Evolutionary conservation across 2,888 invertebrate genomes (phyloP).

Genomic region (Stenchaetothrips biformis): DNA sequence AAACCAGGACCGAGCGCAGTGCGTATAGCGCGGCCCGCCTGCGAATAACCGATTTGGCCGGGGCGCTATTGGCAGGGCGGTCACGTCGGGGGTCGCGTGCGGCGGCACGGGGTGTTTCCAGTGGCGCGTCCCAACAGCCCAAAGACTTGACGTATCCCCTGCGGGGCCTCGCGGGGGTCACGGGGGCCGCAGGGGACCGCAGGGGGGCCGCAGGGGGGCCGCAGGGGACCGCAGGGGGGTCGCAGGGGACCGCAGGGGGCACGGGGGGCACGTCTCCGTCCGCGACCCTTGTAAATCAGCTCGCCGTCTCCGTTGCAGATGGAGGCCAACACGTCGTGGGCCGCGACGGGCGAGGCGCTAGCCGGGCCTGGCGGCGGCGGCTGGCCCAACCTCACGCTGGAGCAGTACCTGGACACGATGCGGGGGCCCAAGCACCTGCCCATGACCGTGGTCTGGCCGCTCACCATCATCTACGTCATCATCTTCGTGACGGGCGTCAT

Average conservation of each 20-base stretch:
- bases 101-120: too few relatives aligned
- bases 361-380: not conserved
- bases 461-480: conserved; percentile 65
- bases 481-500: conserved; percentile 79
- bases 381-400: not conserved
- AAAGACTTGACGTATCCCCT: too few relatives aligned
- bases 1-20: too few relatives aligned
- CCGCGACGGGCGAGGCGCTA: not conserved
- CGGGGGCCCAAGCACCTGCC: conserved; percentile 26
- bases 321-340: not conserved
- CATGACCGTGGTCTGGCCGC: conserved; percentile 46
- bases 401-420: not conserved
- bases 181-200: too few relatives aligned
- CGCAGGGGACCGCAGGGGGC: not conserved
- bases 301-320: not conserved
- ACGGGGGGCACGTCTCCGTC: not conserved
- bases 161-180: too few relatives aligned
- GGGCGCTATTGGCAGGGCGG: too few relatives aligned
- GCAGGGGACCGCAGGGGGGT: not conserved
- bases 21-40: too few relatives aligned
- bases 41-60: too few relatives aligned
- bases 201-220: too few relatives aligned
- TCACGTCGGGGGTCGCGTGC: too few relatives aligned
- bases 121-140: too few relatives aligned
- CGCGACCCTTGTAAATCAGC: not conserved